A percentile compares a stretch with the other conserved stretches of the same genome.
Conservation (phyloP, 2,888 invertebrate species). For the Actias luna region DNA sequence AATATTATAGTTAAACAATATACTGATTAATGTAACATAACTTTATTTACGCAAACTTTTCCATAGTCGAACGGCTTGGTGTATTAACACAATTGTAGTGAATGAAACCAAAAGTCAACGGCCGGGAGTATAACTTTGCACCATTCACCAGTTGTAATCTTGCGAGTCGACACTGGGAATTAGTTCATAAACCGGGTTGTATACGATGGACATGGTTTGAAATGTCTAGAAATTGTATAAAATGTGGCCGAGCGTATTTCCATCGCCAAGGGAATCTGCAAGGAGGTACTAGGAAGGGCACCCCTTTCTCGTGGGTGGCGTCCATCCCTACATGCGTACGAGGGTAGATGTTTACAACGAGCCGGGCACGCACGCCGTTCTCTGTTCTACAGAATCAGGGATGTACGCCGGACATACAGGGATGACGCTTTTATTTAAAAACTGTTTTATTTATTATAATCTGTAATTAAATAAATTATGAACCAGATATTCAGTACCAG, state of each 20-base stretch:
- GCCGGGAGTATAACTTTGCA: conserved; percentile 59
- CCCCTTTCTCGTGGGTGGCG: conserved; percentile 73
- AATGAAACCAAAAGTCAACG: conserved; percentile 70
- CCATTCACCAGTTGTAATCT: conserved; percentile 61
- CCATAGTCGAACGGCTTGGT: conserved; percentile 32
- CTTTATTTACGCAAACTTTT: background rate
- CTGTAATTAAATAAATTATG: background rate
- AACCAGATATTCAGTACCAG: background rate
- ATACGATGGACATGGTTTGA: conserved; percentile 50
- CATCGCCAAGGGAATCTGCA: conserved; percentile 82
- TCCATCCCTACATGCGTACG: conserved; percentile 74
- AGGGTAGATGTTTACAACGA: conserved; percentile 77
- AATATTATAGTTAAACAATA: too few relatives aligned
- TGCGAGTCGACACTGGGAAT: conserved; percentile 27
- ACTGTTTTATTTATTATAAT: conserved; percentile 25
- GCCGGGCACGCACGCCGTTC: conserved; percentile 77
- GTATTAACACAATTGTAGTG: conserved; percentile 33
- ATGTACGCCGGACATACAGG: conserved; percentile 76
- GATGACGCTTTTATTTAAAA: conserved; percentile 45
- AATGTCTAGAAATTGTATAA: conserved; percentile 80
- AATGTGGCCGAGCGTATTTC: conserved; percentile 81
- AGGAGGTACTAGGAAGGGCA: conserved; percentile 81
- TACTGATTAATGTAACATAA: background rate
- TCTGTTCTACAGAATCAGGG: conserved; percentile 79
- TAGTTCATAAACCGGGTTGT: conserved; percentile 15